These are phyloP conservation scores for Anoplophora glabripennis DNA, from an alignment of 1,140 invertebrate species.

Conservation along the genomic window DNA sequence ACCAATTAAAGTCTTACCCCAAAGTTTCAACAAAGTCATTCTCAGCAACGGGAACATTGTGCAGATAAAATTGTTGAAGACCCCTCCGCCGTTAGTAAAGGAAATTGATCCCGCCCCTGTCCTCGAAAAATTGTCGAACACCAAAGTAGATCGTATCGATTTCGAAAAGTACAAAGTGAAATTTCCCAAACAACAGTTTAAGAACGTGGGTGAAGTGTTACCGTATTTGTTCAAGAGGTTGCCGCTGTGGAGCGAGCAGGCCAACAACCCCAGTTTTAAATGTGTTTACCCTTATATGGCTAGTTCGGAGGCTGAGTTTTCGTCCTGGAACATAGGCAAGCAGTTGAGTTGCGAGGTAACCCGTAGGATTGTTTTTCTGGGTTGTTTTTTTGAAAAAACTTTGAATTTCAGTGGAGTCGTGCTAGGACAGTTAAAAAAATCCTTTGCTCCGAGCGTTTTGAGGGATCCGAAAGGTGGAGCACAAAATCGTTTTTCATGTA, in stretches of 20 bases:
- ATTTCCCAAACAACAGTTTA: constrained; percentile 34
- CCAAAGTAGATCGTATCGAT: neutral
- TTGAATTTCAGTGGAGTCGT: constrained; percentile 39
- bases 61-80: constrained; percentile 21
- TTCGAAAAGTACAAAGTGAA: constrained; percentile 25
- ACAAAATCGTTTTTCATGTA: constrained; percentile 41
- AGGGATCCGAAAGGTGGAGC: constrained; percentile 29
- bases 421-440: constrained; percentile 38
- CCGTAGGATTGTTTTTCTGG: neutral
- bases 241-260: constrained; percentile 31
- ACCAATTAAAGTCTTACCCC: constrained; percentile 22
- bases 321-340: constrained; percentile 38
- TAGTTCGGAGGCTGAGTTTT: constrained; percentile 32
- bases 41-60: constrained; percentile 20
- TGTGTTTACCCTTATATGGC: constrained; percentile 40
- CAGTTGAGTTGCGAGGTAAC: constrained; percentile 37
- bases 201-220: constrained; percentile 34
- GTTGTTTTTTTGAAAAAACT: neutral
- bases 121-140: too few species aligned
- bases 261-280: constrained; percentile 30
- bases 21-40: constrained; percentile 23
- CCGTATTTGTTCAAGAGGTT: constrained; percentile 41
- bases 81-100: neutral
- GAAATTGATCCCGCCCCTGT: neutral
- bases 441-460: constrained; percentile 19